Percentiles rank a stretch among this genome's conserved stretches.
phyloP scores from a whole-genome alignment of 2,888 invertebrate species.

The Andrena flavipes region DNA sequence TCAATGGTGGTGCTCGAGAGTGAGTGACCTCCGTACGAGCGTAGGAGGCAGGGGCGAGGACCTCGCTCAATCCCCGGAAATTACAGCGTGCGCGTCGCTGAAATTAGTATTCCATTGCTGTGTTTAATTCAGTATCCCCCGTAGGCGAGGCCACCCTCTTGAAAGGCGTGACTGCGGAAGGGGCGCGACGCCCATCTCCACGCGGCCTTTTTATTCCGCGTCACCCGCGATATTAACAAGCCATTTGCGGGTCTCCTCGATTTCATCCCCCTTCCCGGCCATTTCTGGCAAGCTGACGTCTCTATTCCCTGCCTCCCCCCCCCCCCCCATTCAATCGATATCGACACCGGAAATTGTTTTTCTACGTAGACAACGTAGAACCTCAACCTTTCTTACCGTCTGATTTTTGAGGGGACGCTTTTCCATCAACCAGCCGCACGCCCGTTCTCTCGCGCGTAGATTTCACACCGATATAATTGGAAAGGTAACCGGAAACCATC shows the following conservation, averaged over 20 bases:
- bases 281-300: conserved; percentile 38
- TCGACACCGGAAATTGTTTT: conserved; percentile 33
- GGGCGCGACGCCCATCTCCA: conserved; percentile 1
- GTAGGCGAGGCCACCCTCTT: conserved; percentile 28
- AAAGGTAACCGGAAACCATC: not conserved
- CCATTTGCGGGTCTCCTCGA: conserved; percentile 45
- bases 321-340: not conserved
- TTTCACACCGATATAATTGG: conserved; percentile 4
- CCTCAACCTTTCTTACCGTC: conserved; percentile 6
- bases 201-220: conserved; percentile 50
- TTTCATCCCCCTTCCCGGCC: conserved; percentile 16
- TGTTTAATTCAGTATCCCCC: conserved; percentile 57
- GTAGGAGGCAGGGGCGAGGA: not conserved
- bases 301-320: not conserved
- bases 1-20: not conserved
- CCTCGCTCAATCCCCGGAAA: conserved; percentile 30
- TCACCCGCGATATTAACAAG: conserved; percentile 64
- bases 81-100: conserved; percentile 53
- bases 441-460: not conserved
- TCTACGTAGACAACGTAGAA: not conserved
- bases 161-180: conserved; percentile 35
- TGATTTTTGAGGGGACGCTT: conserved; percentile 32
- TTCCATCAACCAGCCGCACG: not conserved
- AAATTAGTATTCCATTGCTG: conserved; percentile 73
- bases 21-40: not conserved